Percentiles rank a stretch among this genome's conserved stretches.
phyloP scores from a whole-genome alignment of 1,140 invertebrate species.

The Lethrus apterus region DNA sequence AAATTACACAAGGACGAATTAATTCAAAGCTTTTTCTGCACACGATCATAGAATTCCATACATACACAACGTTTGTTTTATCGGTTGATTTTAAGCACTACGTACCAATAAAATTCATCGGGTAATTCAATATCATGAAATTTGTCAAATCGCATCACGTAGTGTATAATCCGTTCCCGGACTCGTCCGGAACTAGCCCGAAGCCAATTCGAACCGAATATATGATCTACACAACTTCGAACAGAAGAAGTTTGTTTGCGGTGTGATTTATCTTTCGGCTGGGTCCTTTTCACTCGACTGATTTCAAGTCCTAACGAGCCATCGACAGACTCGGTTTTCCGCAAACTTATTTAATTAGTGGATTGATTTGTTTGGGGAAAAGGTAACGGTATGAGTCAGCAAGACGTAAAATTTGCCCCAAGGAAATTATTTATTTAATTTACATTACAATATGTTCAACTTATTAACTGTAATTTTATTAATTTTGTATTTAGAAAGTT shows the following conservation, averaged over 20 bases:
- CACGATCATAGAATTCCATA: too few relatives aligned
- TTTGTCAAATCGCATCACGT: slow-evolving; percentile 19
- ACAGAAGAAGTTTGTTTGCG: slow-evolving; percentile 20
- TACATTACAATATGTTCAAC: too few relatives aligned
- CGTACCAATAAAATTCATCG: too few relatives aligned
- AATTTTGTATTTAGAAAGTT: too few relatives aligned
- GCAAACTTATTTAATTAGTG: slow-evolving; percentile 18
- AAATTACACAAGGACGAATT: too few relatives aligned
- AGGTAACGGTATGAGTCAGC: too few relatives aligned
- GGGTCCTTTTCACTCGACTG: slow-evolving; percentile 13
- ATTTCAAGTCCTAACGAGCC: slow-evolving; percentile 15
- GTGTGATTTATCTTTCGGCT: slow-evolving; percentile 19
- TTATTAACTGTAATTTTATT: too few relatives aligned
- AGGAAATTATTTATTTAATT: too few relatives aligned
- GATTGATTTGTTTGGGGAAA: slow-evolving; percentile 15
- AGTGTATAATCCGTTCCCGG: slow-evolving; percentile 18
- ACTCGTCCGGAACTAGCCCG: slow-evolving; percentile 18
- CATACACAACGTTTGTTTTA: too few relatives aligned
- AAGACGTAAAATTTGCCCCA: too few relatives aligned
- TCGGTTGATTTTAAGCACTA: too few relatives aligned
- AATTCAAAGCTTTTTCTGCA: too few relatives aligned
- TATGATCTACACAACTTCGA: neutral
- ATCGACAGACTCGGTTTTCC: slow-evolving; percentile 13
- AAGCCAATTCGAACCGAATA: slow-evolving; percentile 12
- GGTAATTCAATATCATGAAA: slow-evolving; percentile 19